Conservation (phyloP, 2,797 vertebrate species). For the Aselliscus stoliczkanus region DNA sequence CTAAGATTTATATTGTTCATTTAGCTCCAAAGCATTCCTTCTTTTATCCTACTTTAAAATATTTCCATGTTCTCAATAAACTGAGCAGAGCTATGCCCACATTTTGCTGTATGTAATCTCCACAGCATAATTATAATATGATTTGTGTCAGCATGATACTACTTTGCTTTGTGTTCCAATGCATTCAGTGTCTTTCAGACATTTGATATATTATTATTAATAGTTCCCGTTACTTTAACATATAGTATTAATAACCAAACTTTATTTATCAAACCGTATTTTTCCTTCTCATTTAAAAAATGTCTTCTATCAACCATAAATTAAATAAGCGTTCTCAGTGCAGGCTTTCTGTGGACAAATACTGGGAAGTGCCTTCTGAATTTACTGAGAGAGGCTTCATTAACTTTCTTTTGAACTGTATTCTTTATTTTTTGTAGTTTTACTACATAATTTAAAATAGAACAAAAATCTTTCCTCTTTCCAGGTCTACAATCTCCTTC, state of each 20-base stretch:
- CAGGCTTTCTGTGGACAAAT: background rate
- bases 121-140: background rate
- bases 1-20: background rate
- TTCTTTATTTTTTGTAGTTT: constrained; percentile 7
- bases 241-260: background rate
- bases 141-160: background rate
- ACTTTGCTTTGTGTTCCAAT: background rate
- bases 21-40: background rate
- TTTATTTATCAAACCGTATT: background rate
- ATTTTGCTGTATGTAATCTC: background rate
- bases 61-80: background rate
- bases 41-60: background rate
- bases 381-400: background rate
- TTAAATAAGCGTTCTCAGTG: background rate
- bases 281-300: background rate
- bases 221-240: background rate
- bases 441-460: constrained; percentile 21
- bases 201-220: background rate
- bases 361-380: background rate
- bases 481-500: background rate
- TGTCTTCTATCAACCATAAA: background rate
- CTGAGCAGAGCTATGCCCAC: background rate
- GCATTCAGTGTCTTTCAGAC: background rate
- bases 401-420: background rate
- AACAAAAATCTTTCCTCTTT: background rate